Evolutionary conservation across 1,140 invertebrate genomes (phyloP).

Genomic region (Sitophilus oryzae): DNA sequence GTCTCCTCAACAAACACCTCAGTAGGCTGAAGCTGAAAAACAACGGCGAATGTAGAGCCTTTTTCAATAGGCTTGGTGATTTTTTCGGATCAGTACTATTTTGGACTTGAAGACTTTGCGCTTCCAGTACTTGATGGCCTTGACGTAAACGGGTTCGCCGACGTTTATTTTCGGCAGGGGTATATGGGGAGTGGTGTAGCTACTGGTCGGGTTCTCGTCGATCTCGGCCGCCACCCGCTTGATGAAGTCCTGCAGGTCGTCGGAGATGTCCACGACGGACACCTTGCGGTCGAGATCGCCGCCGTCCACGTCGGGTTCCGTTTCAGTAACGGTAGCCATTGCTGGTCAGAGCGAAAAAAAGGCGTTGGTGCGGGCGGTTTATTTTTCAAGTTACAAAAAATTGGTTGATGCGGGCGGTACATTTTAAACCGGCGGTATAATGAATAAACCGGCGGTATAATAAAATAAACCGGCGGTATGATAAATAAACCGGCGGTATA

Average conservation of each 20-base stretch:
- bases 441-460: no score
- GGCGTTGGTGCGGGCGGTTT: background rate
- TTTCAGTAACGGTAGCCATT: conserved; percentile 18
- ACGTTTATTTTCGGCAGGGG: conserved; percentile 29
- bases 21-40: no score
- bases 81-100: conserved; percentile 35
- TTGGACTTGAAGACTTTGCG: conserved; percentile 39
- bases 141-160: conserved; percentile 36
- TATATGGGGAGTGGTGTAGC: conserved; percentile 7
- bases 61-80: no score
- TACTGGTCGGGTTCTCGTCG: conserved; percentile 1
- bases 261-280: conserved; percentile 13
- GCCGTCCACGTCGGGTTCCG: background rate
- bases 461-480: no score
- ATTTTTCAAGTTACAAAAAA: no score
- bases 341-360: background rate
- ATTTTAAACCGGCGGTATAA: no score
- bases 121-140: conserved; percentile 41
- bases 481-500: no score
- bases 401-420: no score
- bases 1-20: no score
- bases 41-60: no score
- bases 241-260: conserved; percentile 21
- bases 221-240: conserved; percentile 17
- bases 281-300: conserved; percentile 1